phyloP scores from a whole-genome alignment of 2,888 invertebrate genomes.

The Brachyopa scutellaris region DNA sequence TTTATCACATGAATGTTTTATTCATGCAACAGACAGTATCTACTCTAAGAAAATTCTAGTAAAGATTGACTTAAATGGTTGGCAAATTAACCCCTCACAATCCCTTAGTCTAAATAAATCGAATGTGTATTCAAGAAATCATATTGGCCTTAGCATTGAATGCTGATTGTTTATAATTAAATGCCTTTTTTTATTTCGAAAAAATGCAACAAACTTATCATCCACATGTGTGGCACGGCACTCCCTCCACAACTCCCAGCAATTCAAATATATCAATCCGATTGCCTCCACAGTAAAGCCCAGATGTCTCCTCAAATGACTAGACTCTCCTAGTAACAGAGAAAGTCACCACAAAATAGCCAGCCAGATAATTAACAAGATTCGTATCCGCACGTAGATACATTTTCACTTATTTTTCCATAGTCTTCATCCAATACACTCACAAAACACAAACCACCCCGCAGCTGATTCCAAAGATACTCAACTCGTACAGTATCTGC shows the following conservation, averaged over 20 bases:
- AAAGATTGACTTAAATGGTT: no score
- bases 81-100: no score
- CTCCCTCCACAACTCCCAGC: background rate
- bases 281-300: slow-evolving; percentile 74
- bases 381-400: slow-evolving; percentile 31
- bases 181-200: background rate
- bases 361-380: slow-evolving; percentile 39
- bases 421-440: slow-evolving; percentile 47
- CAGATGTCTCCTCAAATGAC: slow-evolving; percentile 77
- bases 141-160: no score
- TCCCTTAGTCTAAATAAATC: no score
- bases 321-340: slow-evolving; percentile 67
- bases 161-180: no score
- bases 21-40: no score
- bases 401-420: slow-evolving; percentile 12
- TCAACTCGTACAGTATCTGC: background rate
- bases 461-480: slow-evolving; percentile 9
- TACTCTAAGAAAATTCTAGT: no score
- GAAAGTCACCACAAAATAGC: slow-evolving; percentile 54
- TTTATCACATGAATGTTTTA: no score
- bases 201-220: slow-evolving; percentile 22
- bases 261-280: slow-evolving; percentile 27
- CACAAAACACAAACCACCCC: slow-evolving; percentile 35
- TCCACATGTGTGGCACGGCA: slow-evolving; percentile 7
- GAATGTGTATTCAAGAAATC: no score